phyloP scores from a whole-genome alignment of 23 tunicate species.

The Halocynthia roretzi region DNA sequence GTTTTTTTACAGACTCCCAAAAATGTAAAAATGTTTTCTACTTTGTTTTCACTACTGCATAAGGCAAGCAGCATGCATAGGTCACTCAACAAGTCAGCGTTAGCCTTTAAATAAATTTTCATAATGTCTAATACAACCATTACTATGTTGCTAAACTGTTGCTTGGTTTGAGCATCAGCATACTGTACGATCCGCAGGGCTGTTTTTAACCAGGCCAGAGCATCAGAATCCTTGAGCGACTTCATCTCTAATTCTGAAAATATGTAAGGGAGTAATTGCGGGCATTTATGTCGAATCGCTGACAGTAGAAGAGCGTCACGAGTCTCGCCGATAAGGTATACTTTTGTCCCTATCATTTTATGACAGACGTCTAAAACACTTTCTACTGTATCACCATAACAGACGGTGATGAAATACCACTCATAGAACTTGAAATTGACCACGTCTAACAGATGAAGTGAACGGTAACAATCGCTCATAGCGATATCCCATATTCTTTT shows the following conservation, averaged over 20 bases:
- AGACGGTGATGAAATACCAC: not conserved
- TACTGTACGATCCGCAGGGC: not conserved
- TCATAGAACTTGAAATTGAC: not conserved
- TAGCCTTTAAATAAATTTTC: not conserved
- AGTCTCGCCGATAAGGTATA: too few relatives aligned
- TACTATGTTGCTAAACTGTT: not conserved
- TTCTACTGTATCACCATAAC: not conserved
- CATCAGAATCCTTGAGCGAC: not conserved
- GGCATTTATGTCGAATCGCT: not conserved
- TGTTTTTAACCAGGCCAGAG: not conserved
- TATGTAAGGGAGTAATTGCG: not conserved
- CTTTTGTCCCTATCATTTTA: too few relatives aligned
- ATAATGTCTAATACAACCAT: not conserved
- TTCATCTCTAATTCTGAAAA: not conserved
- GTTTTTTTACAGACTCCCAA: not conserved
- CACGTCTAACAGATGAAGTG: not conserved
- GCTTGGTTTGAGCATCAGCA: not conserved
- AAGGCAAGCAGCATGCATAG: conserved; percentile 1
- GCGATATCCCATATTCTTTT: not conserved
- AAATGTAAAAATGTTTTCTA: not conserved
- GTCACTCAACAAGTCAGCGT: not conserved
- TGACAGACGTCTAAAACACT: not conserved
- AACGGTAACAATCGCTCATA: not conserved
- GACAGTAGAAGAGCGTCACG: not conserved
- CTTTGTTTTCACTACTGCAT: not conserved